phyloP scores from a whole-genome alignment of 2,888 invertebrate species.

The Cephus pulcher region DNA sequence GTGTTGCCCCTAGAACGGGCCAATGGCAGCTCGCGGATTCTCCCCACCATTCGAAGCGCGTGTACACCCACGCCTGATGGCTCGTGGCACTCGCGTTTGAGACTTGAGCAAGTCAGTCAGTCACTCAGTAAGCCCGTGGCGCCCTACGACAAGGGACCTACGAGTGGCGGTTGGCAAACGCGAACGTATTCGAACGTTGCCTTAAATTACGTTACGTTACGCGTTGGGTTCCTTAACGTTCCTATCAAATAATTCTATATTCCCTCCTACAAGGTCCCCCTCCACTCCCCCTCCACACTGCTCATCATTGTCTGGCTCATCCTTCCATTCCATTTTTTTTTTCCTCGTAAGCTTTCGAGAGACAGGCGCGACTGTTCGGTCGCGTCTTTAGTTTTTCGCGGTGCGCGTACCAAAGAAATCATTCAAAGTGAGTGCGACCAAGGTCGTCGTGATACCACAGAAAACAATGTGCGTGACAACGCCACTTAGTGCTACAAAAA shows the following conservation, averaged over 20 bases:
- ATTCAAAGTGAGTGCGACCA: conserved; percentile 5
- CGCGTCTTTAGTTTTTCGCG: conserved; percentile 7
- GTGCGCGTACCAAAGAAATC: conserved; percentile 6
- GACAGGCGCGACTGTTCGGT: conserved; percentile 12
- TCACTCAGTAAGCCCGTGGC: conserved; percentile 63
- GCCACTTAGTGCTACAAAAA: conserved; percentile 58
- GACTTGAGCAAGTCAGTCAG: conserved; percentile 46
- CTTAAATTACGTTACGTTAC: background rate
- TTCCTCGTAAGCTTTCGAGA: background rate
- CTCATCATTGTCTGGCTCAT: background rate
- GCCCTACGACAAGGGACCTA: conserved; percentile 53
- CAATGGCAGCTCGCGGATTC: conserved; percentile 38
- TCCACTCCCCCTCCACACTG: background rate
- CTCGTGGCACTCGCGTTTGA: conserved; percentile 37
- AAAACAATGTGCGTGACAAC: conserved; percentile 60
- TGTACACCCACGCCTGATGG: conserved; percentile 59
- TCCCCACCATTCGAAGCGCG: conserved; percentile 43
- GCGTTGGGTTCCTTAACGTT: conserved; percentile 1
- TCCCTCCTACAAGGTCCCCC: background rate
- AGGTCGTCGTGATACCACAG: conserved; percentile 2
- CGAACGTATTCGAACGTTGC: background rate
- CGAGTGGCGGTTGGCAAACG: conserved; percentile 17
- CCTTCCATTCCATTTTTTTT: background rate
- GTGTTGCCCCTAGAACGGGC: conserved; percentile 32
- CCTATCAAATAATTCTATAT: background rate